A percentile compares a stretch with the other conserved stretches of the same genome.
These are phyloP conservation scores for Lepidotrigona ventralis DNA, from an alignment of 1,140 invertebrate species.

Conservation along the genomic window DNA sequence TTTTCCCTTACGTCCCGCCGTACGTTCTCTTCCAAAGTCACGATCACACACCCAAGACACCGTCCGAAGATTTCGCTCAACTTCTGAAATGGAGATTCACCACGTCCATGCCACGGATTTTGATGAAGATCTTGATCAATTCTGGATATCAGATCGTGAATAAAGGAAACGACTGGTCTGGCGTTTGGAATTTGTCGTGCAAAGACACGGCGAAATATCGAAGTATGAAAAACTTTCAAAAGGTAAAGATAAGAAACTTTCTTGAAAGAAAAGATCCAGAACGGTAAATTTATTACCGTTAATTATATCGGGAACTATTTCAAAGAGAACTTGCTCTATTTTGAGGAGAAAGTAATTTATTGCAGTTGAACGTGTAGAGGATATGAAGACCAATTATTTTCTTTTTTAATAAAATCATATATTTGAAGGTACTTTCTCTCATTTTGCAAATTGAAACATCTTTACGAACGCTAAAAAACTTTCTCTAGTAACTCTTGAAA, in stretches of 20 bases:
- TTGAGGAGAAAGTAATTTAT: too few relatives aligned
- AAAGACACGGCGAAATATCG: constrained; percentile 12
- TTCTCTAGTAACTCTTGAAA: too few relatives aligned
- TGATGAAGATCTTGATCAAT: constrained; percentile 6
- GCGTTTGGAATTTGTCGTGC: not conserved
- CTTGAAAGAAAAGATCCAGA: too few relatives aligned
- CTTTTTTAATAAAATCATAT: too few relatives aligned
- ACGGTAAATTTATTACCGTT: not conserved
- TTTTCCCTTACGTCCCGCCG: constrained; percentile 22
- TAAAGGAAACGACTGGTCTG: constrained; percentile 12
- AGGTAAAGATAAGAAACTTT: not conserved
- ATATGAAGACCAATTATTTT: too few relatives aligned
- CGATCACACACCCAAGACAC: not conserved
- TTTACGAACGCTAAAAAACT: too few relatives aligned
- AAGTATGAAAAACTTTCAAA: constrained; percentile 13
- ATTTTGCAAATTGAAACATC: too few relatives aligned
- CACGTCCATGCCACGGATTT: not conserved
- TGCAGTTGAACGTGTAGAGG: too few relatives aligned
- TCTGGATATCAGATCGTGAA: not conserved
- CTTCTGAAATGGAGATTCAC: constrained; percentile 32
- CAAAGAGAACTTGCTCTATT: too few relatives aligned
- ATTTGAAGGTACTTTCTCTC: too few relatives aligned
- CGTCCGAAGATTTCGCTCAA: not conserved
- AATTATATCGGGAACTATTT: too few relatives aligned
- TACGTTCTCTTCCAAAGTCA: constrained; percentile 24